phyloP scores from a whole-genome alignment of 2,888 invertebrate genomes.

The Stenoptilia bipunctidactyla region DNA sequence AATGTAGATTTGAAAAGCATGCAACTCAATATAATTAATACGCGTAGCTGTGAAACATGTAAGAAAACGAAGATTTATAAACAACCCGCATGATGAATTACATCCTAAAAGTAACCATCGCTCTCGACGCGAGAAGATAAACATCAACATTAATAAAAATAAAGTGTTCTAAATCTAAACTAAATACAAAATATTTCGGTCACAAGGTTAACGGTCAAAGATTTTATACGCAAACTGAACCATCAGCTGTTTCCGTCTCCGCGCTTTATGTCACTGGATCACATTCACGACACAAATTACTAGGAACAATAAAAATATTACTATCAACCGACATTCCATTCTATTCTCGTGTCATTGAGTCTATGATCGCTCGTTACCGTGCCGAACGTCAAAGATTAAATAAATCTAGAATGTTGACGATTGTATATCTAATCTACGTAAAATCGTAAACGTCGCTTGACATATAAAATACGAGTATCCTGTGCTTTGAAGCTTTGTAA shows the following conservation, averaged over 20 bases:
- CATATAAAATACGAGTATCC: conserved; percentile 1
- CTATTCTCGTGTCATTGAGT: neutral
- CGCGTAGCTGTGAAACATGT: no score
- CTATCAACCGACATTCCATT: neutral
- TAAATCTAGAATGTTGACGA: neutral
- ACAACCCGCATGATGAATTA: no score
- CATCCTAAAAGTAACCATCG: no score
- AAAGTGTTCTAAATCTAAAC: conserved; percentile 1
- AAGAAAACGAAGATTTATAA: no score
- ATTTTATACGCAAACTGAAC: conserved; percentile 18
- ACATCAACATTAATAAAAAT: conserved; percentile 1
- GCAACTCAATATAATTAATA: no score
- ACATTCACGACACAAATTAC: neutral
- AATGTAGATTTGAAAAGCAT: no score
- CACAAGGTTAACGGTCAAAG: conserved; percentile 24
- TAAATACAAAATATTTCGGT: conserved; percentile 11
- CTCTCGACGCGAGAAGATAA: neutral
- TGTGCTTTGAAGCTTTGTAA: neutral
- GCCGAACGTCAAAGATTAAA: neutral
- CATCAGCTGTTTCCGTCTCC: conserved; percentile 24
- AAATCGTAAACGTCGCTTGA: conserved; percentile 1
- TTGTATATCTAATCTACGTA: neutral
- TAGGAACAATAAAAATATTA: neutral
- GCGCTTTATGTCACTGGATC: conserved; percentile 1
- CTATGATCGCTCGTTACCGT: neutral